Evolutionary conservation across 2,888 invertebrate species (phyloP).

Genomic region (Griposia aprilina): DNA sequence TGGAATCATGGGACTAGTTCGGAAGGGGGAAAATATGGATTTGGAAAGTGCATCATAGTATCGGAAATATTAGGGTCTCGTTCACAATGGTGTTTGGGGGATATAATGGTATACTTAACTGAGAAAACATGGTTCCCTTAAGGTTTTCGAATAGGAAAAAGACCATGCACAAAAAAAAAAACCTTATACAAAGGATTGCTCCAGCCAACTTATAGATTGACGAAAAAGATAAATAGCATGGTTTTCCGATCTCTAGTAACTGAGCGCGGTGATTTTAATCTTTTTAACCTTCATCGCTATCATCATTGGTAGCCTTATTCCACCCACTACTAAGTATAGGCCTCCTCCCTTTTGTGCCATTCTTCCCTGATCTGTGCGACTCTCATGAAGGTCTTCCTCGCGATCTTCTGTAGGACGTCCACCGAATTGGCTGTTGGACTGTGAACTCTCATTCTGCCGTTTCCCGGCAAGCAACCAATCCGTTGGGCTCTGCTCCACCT

Average conservation of each 20-base stretch:
- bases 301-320: too few relatives aligned
- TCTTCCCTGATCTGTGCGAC: too few relatives aligned
- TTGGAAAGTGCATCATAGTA: conserved; percentile 18
- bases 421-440: too few relatives aligned
- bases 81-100: neutral
- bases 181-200: neutral
- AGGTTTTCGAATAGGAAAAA: neutral
- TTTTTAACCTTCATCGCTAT: neutral
- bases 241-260: neutral
- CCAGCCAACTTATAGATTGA: neutral
- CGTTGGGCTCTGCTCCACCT: too few relatives aligned
- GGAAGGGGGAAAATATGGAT: neutral
- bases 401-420: too few relatives aligned
- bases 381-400: too few relatives aligned
- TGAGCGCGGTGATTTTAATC: neutral
- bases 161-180: neutral
- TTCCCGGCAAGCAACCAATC: too few relatives aligned
- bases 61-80: neutral
- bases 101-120: neutral
- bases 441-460: too few relatives aligned
- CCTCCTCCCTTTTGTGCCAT: too few relatives aligned
- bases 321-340: too few relatives aligned
- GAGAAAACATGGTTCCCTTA: neutral
- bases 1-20: conserved; percentile 5
- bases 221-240: neutral